Percentiles rank a stretch among this genome's conserved stretches.
These are phyloP conservation scores for Mastacembelus armatus DNA, from an alignment of 2,797 vertebrate species.

Conservation along the genomic window DNA sequence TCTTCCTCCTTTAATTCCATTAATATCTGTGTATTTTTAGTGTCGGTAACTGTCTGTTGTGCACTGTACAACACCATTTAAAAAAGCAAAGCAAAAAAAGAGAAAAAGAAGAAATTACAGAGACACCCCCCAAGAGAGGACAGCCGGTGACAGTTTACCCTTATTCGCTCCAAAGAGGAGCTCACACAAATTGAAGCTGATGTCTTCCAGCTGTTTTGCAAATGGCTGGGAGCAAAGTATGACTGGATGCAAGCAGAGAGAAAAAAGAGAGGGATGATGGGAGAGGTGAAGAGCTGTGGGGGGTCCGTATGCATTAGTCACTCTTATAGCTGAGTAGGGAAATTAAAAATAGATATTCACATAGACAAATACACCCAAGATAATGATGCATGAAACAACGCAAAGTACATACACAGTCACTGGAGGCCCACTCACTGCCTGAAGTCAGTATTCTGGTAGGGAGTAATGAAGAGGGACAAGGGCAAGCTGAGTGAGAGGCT, in stretches of 20 bases:
- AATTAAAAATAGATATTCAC: conserved; percentile 58
- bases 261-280: conserved; percentile 34
- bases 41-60: not conserved
- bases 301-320: conserved; percentile 67
- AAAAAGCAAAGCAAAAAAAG: not conserved
- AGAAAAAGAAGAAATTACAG: not conserved
- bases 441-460: conserved; percentile 22
- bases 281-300: conserved; percentile 51
- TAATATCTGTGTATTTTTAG: not conserved
- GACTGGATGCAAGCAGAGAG: conserved; percentile 39
- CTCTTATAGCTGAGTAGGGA: conserved; percentile 43
- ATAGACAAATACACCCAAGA: conserved; percentile 19
- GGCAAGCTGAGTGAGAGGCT: not conserved
- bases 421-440: conserved; percentile 16
- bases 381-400: conserved; percentile 21
- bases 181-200: conserved; percentile 73
- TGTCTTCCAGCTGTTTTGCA: conserved; percentile 78
- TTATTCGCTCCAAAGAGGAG: conserved; percentile 65
- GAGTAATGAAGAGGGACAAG: conserved; percentile 6
- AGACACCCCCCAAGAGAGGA: conserved; percentile 39
- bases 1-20: not conserved
- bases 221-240: conserved; percentile 56
- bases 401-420: conserved; percentile 1
- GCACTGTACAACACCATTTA: not conserved
- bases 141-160: conserved; percentile 67